Evolutionary conservation across 2,113 vertebrate species (phyloP), one percentile per base, ranked within the genome.

Genomic region (Hemibagrus wyckioides): DNA sequence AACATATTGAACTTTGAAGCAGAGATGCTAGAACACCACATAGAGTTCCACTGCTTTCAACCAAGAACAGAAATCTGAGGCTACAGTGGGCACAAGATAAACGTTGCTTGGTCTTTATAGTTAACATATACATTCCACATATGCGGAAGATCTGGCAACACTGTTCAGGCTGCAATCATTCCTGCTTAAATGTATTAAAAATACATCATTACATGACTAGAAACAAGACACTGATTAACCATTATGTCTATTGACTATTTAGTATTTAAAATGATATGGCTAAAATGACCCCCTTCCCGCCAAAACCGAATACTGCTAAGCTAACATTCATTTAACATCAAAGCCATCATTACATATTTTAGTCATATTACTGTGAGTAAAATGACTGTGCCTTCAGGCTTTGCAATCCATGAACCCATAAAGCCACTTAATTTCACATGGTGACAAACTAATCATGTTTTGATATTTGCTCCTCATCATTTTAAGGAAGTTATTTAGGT

Each of bases 381-480:
- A 85, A 77, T 82, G 33, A 69, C 39, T 54, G n/a, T 85, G 91
- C 89, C 91, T 90, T 86, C 4, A 89, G 67, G 92, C 89, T 85
- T 87, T 83, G 80, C 41, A 85, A 86, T 84, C 83, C 84, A 50
- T 90, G 82, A 88, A 88, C 79, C 82, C 71, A 82, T 84, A 83
- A 83, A 69, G 83, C 39, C 83, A 87, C 86, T 88, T 90, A 89
- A 90, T 86, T 90, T 89, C 61, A 81, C 87, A 87, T 86, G 82
- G 86, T 89, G 87, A 82, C 76, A 88, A 86, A 86, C 85, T 86
- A 89, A 90, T 89, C 83, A 85, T 89, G 82, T 75, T 90, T 86
- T 91, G 83, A 90, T 89, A 82, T 90, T 87, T 91, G 83, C 84
- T 84, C 86, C 86, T 82, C 79, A 85, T 79, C 48, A 77, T 88